Percentiles rank a stretch among this genome's conserved stretches.
Conservation (phyloP, 2,113 vertebrate species). For the Dryoscopus gambensis region DNA sequence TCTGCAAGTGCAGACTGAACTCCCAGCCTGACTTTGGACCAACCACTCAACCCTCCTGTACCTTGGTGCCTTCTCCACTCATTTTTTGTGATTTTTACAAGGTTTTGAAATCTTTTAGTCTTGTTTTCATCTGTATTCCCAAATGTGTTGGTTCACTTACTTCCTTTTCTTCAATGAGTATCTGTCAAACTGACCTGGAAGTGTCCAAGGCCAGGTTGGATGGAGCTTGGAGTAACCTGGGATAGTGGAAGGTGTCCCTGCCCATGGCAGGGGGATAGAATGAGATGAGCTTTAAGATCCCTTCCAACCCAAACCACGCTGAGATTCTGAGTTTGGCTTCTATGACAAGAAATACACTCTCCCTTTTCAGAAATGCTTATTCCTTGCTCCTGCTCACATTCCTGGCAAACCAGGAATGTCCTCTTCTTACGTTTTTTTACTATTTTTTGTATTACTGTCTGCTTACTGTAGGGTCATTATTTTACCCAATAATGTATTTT, state of each 20-base stretch:
- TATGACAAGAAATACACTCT: neutral
- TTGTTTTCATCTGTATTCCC: neutral
- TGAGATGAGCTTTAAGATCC: neutral
- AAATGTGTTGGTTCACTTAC: neutral
- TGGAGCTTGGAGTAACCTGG: neutral
- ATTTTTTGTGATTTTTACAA: neutral
- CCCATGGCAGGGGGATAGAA: neutral
- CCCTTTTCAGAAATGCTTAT: neutral
- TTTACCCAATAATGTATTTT: neutral
- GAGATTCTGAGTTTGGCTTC: neutral
- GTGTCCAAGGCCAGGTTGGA: neutral
- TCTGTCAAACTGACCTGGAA: neutral
- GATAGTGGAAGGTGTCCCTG: neutral
- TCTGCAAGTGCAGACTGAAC: neutral
- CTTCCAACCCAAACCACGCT: neutral
- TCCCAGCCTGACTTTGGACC: neutral
- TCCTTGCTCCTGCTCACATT: neutral
- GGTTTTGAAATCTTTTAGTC: neutral
- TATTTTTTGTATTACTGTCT: neutral
- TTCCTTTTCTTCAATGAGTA: neutral
- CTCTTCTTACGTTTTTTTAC: neutral
- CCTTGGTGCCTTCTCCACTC: neutral
- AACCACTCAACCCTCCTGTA: neutral
- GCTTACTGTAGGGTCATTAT: neutral
- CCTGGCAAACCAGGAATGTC: neutral